These are phyloP conservation scores for Genyomyrus donnyi DNA, from an alignment of 2,113 vertebrate genomes.

Conservation along the genomic window DNA sequence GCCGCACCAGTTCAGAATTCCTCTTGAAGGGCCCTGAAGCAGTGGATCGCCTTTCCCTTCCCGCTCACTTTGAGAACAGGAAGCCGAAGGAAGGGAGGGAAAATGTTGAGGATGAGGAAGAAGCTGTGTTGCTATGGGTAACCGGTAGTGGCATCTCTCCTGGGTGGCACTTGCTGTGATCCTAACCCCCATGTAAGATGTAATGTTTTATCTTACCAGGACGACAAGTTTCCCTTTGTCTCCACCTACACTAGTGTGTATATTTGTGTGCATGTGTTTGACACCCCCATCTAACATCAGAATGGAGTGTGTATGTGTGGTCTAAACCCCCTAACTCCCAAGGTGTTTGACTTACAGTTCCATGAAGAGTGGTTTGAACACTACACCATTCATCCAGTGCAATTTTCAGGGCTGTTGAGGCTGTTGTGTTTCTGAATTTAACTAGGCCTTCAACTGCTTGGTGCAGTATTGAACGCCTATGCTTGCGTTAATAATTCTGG, in stretches of 20 bases:
- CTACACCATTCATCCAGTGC: background rate
- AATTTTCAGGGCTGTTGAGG: background rate
- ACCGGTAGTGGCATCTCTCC: conserved; percentile 38
- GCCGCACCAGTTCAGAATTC: conserved; percentile 42
- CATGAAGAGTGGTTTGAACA: background rate
- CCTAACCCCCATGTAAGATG: conserved; percentile 15
- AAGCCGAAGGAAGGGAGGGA: conserved; percentile 17
- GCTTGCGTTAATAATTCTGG: background rate
- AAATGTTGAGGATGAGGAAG: conserved; percentile 38
- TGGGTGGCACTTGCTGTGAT: conserved; percentile 11
- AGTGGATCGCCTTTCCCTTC: conserved; percentile 25
- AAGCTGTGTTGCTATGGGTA: conserved; percentile 62
- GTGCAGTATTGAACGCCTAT: background rate
- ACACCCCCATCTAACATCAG: background rate
- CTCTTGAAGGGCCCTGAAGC: conserved; percentile 40
- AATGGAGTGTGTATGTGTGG: background rate
- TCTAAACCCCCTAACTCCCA: background rate
- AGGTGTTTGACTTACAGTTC: background rate
- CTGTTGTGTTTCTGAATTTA: background rate
- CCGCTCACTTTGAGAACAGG: conserved; percentile 16
- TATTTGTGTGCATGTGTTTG: background rate
- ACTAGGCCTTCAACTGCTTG: background rate
- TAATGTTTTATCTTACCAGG: conserved; percentile 19
- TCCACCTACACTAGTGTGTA: background rate
- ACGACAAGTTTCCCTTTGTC: background rate